These are phyloP conservation scores for Oophaga sylvatica DNA, from an alignment of 2,797 vertebrate species.

Conservation along the genomic window DNA sequence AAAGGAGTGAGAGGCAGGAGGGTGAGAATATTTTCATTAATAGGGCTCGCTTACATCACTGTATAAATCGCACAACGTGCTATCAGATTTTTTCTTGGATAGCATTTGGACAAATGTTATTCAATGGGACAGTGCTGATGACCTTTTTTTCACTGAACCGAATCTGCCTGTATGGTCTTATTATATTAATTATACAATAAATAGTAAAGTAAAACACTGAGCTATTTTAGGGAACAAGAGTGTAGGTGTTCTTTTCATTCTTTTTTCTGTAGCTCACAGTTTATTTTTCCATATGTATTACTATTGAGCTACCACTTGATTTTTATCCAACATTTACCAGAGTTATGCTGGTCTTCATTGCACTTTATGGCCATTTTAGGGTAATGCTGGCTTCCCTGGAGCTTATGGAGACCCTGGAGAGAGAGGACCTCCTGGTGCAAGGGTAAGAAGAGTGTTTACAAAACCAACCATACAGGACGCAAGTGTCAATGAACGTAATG, in stretches of 20 bases:
- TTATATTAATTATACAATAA: not conserved
- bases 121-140: no score
- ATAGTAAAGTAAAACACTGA: not conserved
- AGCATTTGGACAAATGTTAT: no score
- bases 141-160: no score
- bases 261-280: not conserved
- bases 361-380: constrained; percentile 65
- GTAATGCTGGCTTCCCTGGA: constrained; percentile 68
- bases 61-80: no score
- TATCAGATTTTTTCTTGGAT: no score
- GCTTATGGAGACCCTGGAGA: constrained; percentile 68
- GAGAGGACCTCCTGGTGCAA: constrained; percentile 69
- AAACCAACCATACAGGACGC: not conserved
- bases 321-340: not conserved
- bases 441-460: constrained; percentile 64
- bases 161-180: no score
- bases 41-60: no score
- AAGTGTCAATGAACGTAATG: not conserved
- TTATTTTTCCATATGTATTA: not conserved
- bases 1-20: constrained; percentile 81
- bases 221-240: not conserved
- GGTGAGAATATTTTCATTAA: constrained; percentile 71
- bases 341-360: not conserved
- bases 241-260: not conserved
- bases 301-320: not conserved